Percentiles rank a stretch among this genome's conserved stretches.
Evolutionary conservation across 2,888 invertebrate genomes (phyloP).

Genomic region (Tyria jacobaeae): DNA sequence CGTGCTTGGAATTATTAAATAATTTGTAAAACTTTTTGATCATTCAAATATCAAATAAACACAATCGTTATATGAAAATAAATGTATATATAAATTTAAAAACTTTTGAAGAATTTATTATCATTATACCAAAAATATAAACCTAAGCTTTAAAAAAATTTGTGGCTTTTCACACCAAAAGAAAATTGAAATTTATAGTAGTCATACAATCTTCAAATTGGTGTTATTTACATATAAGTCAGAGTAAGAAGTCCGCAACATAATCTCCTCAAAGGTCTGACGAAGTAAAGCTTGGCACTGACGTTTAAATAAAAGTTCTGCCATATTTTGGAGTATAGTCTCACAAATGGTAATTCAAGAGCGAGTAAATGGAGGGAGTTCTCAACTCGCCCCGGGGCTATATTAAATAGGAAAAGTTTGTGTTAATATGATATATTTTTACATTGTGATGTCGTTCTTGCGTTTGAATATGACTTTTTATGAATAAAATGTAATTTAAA

Average conservation of each 20-base stretch:
- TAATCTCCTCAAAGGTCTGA: conserved; percentile 30
- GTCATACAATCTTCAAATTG: not conserved
- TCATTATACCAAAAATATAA: not conserved
- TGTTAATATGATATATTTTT: conserved; percentile 63
- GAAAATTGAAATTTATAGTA: not conserved
- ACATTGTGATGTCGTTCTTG: conserved; percentile 48
- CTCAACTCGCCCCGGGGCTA: conserved; percentile 53
- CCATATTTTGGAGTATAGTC: conserved; percentile 54
- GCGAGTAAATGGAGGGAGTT: conserved; percentile 55
- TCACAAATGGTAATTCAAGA: conserved; percentile 56
- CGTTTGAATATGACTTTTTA: conserved; percentile 24
- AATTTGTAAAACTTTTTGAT: too few species aligned
- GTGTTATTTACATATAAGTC: conserved; percentile 14
- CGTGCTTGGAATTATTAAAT: too few species aligned
- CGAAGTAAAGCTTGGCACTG: conserved; percentile 37
- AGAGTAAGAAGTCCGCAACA: conserved; percentile 16
- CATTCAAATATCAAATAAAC: too few species aligned
- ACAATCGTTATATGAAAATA: too few species aligned
- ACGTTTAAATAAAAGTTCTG: conserved; percentile 59
- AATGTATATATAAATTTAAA: too few species aligned
- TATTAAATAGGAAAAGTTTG: conserved; percentile 65
- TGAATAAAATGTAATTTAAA: conserved; percentile 14
- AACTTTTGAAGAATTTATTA: too few species aligned
- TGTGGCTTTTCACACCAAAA: not conserved
- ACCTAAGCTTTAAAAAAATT: not conserved